These are phyloP conservation scores for Oncopeltus fasciatus DNA, from an alignment of 1,140 invertebrate species.

Conservation along the genomic window DNA sequence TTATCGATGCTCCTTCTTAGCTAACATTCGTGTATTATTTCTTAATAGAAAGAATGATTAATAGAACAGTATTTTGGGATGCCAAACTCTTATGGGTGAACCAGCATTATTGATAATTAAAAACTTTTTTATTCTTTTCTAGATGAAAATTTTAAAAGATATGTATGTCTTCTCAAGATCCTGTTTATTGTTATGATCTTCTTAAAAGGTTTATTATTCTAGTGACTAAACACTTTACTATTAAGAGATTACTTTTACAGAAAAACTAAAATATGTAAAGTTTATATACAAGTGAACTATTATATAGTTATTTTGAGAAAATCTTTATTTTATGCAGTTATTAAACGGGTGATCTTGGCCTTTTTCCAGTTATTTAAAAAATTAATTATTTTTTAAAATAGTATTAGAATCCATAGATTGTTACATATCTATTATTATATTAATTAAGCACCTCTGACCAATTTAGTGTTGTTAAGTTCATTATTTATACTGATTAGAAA, in stretches of 20 bases:
- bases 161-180: not conserved
- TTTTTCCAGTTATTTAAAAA: slow-evolving; percentile 3
- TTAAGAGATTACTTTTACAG: not conserved
- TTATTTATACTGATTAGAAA: not conserved
- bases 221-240: not conserved
- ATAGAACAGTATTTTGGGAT: slow-evolving; percentile 8
- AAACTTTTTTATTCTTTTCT: not conserved
- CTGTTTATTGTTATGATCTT: not conserved
- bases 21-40: not conserved
- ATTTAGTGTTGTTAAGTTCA: not conserved
- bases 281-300: not conserved
- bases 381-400: slow-evolving; percentile 6
- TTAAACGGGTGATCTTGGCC: slow-evolving; percentile 10
- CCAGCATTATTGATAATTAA: not conserved
- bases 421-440: slow-evolving; percentile 15
- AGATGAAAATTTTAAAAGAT: not conserved
- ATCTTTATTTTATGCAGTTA: not conserved
- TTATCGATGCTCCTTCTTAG: not conserved
- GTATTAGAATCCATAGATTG: slow-evolving; percentile 11
- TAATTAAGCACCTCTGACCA: not conserved
- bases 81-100: slow-evolving; percentile 6
- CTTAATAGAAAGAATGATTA: not conserved
- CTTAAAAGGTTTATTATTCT: not conserved
- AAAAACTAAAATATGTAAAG: not conserved
- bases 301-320: not conserved